Conservation (phyloP, 2,113 vertebrate species). For the Strix aluco region DNA sequence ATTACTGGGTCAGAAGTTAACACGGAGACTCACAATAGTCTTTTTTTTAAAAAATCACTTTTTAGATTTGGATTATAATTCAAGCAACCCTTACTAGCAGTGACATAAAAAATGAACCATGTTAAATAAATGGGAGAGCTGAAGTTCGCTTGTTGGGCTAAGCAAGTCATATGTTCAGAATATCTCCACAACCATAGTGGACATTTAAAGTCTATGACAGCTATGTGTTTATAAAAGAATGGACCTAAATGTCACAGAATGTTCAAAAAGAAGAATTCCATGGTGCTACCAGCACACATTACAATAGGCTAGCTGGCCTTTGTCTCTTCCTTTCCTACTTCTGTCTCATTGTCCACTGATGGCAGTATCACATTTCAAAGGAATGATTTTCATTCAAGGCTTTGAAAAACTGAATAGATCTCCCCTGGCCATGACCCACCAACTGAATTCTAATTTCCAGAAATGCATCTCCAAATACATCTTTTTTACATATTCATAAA, state of each 20-base stretch:
- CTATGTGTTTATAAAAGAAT: not conserved
- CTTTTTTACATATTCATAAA: slow-evolving; percentile 63
- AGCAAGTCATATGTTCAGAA: not conserved
- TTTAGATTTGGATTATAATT: not conserved
- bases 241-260: not conserved
- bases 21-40: not conserved
- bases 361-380: not conserved
- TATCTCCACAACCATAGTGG: not conserved
- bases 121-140: not conserved
- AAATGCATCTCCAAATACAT: not conserved
- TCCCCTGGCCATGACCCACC: slow-evolving; percentile 28
- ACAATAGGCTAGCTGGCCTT: not conserved
- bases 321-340: not conserved
- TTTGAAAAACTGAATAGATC: slow-evolving; percentile 61
- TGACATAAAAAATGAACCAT: not conserved
- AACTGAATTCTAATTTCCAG: slow-evolving; percentile 62
- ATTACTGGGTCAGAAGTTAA: not conserved
- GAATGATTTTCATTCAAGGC: not conserved
- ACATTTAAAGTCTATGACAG: not conserved
- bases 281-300: not conserved
- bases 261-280: not conserved
- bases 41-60: not conserved
- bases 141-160: not conserved
- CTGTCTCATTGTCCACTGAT: not conserved
- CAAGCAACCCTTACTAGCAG: not conserved